These are phyloP conservation scores for Anthonomus grandis DNA, from an alignment of 1,140 invertebrate genomes.

Conservation along the genomic window DNA sequence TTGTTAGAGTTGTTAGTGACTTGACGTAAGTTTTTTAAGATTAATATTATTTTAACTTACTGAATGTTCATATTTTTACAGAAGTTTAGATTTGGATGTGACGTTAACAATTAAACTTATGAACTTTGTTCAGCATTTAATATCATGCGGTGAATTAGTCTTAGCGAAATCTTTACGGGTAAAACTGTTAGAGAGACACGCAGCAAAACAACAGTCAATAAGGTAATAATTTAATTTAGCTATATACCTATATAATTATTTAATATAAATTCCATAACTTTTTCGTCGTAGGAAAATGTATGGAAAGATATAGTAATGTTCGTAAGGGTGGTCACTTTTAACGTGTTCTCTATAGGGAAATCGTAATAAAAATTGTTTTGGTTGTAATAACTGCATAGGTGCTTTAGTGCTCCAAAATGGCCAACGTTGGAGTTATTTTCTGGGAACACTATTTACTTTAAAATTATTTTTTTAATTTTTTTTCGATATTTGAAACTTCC, in stretches of 20 bases:
- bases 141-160: constrained; percentile 79
- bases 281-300: no score
- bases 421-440: no score
- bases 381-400: neutral
- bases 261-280: neutral
- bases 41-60: neutral
- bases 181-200: constrained; percentile 88
- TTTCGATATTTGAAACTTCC: no score
- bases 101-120: constrained; percentile 72
- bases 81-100: constrained; percentile 78
- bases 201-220: constrained; percentile 51
- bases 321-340: no score
- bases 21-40: constrained; percentile 67
- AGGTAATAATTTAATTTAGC: constrained; percentile 14
- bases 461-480: no score
- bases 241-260: neutral
- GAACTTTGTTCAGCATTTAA: constrained; percentile 88
- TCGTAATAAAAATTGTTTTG: no score
- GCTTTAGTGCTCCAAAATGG: no score
- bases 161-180: constrained; percentile 85
- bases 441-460: no score
- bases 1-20: constrained; percentile 90
- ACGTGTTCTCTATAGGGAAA: no score
- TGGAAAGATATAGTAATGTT: no score
- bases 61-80: constrained; percentile 47